Percentiles rank a stretch among this genome's conserved stretches.
These are phyloP conservation scores for Enteromius thamalakanensis DNA, from an alignment of 2,797 vertebrate genomes.

Conservation along the genomic window DNA sequence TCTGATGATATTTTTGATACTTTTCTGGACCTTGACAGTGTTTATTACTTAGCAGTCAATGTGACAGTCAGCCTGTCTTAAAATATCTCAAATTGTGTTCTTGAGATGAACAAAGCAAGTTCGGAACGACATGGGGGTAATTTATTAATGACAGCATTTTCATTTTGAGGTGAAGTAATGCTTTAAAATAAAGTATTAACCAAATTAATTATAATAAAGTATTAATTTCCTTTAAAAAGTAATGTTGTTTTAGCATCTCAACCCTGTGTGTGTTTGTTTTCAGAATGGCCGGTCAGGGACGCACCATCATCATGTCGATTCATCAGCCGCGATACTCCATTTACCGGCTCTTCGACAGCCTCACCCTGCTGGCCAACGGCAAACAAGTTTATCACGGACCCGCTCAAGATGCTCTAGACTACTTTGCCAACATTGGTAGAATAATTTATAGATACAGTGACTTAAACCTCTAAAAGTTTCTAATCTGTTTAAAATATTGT, in stretches of 20 bases:
- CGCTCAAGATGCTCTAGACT: slow-evolving; percentile 77
- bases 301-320: slow-evolving; percentile 93
- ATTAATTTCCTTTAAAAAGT: background rate
- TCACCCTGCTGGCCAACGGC: slow-evolving; percentile 87
- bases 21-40: no score
- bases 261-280: slow-evolving; percentile 23
- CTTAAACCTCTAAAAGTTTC: background rate
- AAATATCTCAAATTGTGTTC: no score
- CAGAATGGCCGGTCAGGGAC: slow-evolving; percentile 88
- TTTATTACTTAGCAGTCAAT: no score
- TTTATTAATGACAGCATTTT: no score
- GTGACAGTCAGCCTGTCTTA: no score
- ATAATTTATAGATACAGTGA: background rate
- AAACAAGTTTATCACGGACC: slow-evolving; percentile 89
- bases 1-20: no score
- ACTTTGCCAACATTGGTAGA: slow-evolving; percentile 85
- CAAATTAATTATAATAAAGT: no score
- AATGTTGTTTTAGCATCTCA: background rate
- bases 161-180: no score
- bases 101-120: no score
- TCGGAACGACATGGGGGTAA: no score
- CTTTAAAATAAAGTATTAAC: no score
- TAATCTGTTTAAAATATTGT: background rate
- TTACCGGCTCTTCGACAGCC: slow-evolving; percentile 87
- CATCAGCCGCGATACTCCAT: slow-evolving; percentile 95